Evolutionary conservation across 2,888 invertebrate genomes (phyloP).

Genomic region (Drosophila cognata): DNA sequence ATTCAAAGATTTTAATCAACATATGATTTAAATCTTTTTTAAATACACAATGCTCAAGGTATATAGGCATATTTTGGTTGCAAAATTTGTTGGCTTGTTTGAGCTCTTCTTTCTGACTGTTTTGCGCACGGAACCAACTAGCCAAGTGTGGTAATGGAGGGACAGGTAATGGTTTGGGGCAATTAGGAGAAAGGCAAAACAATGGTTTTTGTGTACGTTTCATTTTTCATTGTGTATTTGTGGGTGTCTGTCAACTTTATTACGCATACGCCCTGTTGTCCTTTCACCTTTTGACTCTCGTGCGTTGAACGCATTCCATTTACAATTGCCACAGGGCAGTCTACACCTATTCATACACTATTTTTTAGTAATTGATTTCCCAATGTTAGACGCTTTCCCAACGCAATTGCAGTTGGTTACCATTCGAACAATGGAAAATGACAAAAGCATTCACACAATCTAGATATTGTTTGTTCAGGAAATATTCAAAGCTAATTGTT

Average conservation of each 20-base stretch:
- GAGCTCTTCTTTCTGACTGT: neutral
- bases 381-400: slow-evolving; percentile 8
- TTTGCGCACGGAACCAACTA: neutral
- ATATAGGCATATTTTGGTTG: neutral
- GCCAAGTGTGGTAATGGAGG: neutral
- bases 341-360: neutral
- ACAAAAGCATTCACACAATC: slow-evolving; percentile 5
- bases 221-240: neutral
- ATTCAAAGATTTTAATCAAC: neutral
- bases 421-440: slow-evolving; percentile 9
- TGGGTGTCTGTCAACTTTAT: slow-evolving; percentile 49
- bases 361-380: slow-evolving; percentile 6
- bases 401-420: slow-evolving; percentile 8
- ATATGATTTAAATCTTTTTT: neutral
- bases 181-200: slow-evolving; percentile 19
- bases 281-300: slow-evolving; percentile 12
- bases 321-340: slow-evolving; percentile 46
- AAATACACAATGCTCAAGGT: too few species aligned
- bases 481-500: neutral
- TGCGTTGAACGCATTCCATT: slow-evolving; percentile 32
- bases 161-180: neutral
- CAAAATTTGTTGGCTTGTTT: neutral
- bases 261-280: slow-evolving; percentile 57
- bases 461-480: neutral
- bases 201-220: neutral